A percentile compares a stretch with the other conserved stretches of the same genome.
Evolutionary conservation across 2,113 vertebrate species (phyloP).

Genomic region (Tragelaphus buxtoni): DNA sequence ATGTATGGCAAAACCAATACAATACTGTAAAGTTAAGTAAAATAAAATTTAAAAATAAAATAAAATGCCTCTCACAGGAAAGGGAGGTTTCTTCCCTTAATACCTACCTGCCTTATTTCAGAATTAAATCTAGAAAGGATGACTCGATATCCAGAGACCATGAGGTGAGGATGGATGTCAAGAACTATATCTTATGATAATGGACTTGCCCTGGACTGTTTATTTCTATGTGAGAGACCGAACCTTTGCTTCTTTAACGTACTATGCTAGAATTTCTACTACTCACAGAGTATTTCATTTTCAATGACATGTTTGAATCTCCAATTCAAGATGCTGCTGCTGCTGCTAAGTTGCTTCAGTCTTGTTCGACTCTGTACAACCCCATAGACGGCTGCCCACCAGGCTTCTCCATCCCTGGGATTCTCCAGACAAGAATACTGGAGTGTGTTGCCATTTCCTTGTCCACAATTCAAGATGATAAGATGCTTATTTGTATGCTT

Average conservation of each 20-base stretch:
- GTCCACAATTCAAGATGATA: not conserved
- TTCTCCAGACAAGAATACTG: too few species aligned
- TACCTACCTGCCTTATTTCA: not conserved
- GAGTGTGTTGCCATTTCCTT: too few species aligned
- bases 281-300: not conserved
- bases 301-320: not conserved
- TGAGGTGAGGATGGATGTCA: not conserved
- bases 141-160: not conserved
- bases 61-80: not conserved
- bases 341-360: too few species aligned
- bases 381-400: too few species aligned
- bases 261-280: not conserved
- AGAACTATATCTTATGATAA: not conserved
- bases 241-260: not conserved
- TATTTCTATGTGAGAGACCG: not conserved
- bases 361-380: accelerated
- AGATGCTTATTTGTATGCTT: not conserved
- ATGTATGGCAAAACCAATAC: too few species aligned
- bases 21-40: too few species aligned
- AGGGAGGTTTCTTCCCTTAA: not conserved
- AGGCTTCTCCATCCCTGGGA: too few species aligned
- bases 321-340: not conserved
- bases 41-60: not conserved
- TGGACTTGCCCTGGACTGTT: accelerated
- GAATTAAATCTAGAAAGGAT: not conserved